phyloP scores from a whole-genome alignment of 2,888 invertebrate species.

The Ctenicera cuprea region DNA sequence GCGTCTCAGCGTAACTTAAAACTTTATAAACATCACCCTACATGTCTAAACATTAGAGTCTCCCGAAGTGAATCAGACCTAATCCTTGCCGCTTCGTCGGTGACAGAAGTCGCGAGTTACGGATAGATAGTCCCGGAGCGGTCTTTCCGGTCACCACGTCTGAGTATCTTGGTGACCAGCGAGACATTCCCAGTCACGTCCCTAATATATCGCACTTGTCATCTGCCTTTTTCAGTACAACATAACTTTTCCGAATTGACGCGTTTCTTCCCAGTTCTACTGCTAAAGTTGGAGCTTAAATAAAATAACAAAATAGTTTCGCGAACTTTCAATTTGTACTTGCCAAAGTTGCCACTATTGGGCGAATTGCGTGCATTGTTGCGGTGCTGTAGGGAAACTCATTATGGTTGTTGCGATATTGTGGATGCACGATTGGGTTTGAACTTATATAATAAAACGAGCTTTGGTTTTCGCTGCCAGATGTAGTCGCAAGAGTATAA shows the following conservation, averaged over 20 bases:
- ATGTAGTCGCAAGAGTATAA: not conserved
- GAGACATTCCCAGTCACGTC: constrained; percentile 47
- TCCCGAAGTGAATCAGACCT: constrained; percentile 11
- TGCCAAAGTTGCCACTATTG: not conserved
- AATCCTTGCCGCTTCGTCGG: constrained; percentile 10
- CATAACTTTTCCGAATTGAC: constrained; percentile 36
- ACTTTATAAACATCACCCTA: not conserved
- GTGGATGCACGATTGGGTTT: constrained; percentile 4
- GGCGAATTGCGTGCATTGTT: not conserved
- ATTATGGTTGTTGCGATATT: constrained; percentile 7
- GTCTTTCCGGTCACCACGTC: constrained; percentile 53
- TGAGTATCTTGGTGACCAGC: constrained; percentile 35
- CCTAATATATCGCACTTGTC: constrained; percentile 52
- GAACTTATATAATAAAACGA: constrained; percentile 6
- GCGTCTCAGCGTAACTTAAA: too few species aligned
- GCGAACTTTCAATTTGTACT: not conserved
- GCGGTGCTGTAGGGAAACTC: not conserved
- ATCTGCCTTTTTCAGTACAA: constrained; percentile 41
- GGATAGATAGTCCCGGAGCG: constrained; percentile 52
- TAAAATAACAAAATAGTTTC: constrained; percentile 1
- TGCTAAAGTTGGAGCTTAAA: not conserved
- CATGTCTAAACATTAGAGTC: not conserved
- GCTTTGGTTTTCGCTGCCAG: constrained; percentile 4
- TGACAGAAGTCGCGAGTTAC: constrained; percentile 47
- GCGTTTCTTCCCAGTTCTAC: not conserved